Conservation (phyloP, 2,888 invertebrate species). For the Oxycera nigricornis region DNA sequence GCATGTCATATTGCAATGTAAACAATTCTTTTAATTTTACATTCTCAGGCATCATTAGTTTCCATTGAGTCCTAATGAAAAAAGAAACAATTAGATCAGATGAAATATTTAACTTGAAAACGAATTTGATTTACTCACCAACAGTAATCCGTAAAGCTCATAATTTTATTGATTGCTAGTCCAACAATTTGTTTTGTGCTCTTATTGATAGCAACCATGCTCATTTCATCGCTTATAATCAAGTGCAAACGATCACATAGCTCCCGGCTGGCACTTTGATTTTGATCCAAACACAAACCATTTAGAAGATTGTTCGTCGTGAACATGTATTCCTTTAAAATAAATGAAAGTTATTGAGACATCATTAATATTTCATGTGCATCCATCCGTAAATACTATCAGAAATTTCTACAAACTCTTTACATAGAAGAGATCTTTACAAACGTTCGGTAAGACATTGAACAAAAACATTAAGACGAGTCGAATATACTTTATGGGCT, state of each 20-base stretch:
- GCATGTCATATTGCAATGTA: constrained; percentile 23
- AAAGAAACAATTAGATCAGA: neutral
- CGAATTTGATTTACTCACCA: neutral
- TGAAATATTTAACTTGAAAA: neutral
- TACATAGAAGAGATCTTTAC: too few relatives aligned
- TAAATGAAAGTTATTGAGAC: too few relatives aligned
- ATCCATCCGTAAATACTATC: too few relatives aligned
- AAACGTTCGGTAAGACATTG: too few relatives aligned
- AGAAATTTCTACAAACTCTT: too few relatives aligned
- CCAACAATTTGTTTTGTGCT: neutral
- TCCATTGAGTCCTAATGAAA: constrained; percentile 17
- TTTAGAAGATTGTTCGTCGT: constrained; percentile 5
- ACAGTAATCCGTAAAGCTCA: constrained; percentile 19
- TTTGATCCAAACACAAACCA: neutral
- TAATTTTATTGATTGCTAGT: constrained; percentile 8
- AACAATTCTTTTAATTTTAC: neutral
- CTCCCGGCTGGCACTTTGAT: neutral
- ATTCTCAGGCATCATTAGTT: neutral
- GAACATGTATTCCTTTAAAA: neutral
- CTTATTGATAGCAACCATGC: constrained; percentile 5
- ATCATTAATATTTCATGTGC: too few relatives aligned
- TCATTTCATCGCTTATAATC: constrained; percentile 10
- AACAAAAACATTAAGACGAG: too few relatives aligned
- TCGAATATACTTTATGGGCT: too few relatives aligned
- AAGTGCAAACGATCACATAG: neutral